Base-by-base conservation (phyloP, 2,888 invertebrate genomes). In the Zaprionus bogoriensis region DNA sequence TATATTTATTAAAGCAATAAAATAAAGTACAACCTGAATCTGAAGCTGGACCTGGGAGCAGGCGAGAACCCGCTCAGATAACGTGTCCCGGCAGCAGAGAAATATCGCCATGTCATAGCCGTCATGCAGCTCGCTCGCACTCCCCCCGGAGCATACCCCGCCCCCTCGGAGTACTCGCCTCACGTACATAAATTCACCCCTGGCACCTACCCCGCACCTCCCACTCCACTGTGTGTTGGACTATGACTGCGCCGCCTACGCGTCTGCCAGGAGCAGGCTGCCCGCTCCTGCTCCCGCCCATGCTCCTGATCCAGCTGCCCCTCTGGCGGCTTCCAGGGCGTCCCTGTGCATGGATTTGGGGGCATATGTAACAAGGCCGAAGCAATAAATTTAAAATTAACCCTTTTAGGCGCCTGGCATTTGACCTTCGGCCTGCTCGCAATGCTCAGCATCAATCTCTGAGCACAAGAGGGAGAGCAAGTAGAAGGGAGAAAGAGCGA, bases 331-430 rank as follows among this genome's bases (percentile, higher is more conserved):
- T 39, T 39, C 44, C 41, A 28, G 17, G 23, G 60, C 42, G 30
- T 72, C 68, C 76, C 66, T 61, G 17, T 51, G 59, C 84, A 61
- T 57, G 64, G 67, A 74, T 74, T 79, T 67, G 45, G 55, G 48
- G 42, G 60, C 66, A 67, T 74, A 67, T 54, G 61, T 59, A 74
- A 65, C 82, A 77, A 74, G 82, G 74, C 50, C 65, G 46, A 51
- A 46, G 85, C 79, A 85, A 83, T 87, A 83, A 87, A 83, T 83
- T 87, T 83, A 85, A 87, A 87, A 82, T 87, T 87, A 83, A 87
- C 83, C 83, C 87, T 77, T 87, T 87, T 85, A 58, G 84, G 71
- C 62, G 82, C 84, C 62, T 54, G 65, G 59, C 77, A 63, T 79
- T 47, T 80, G 81, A 86, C 87, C 87, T 86, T 71, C 57, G 55